Evolutionary conservation across 1,140 invertebrate genomes (phyloP), one percentile per base, ranked within the genome.

Genomic region (Agrypnia vestita): DNA sequence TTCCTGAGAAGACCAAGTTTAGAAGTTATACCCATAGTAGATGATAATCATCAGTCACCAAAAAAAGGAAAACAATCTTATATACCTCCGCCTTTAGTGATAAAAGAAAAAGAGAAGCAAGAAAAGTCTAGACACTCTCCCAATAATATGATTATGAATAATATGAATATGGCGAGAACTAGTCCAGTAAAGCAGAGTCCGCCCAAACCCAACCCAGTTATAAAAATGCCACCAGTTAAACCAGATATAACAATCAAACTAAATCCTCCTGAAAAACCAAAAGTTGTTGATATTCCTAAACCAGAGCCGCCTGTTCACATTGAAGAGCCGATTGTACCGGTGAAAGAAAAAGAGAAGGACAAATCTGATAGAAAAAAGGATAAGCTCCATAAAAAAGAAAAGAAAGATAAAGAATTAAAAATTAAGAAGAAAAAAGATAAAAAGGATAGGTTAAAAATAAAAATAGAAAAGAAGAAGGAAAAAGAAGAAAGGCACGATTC

Each of bases 351-450:
- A 80, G 89, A 90, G 35, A 88, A 88, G 80, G 91, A 92, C 80
- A 91, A 87, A 78, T 84, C 81, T 46, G 92, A 92, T 80, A 91
- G 90, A 83, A 90, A 92, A 86, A 94, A 94, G 83, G 89, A 92
- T 47, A 94, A 94, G 84, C 91, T 94, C 71, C 91, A 92, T 84
- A 94, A 94, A 86, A 91, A 93, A 67, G 93, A 94, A 76, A 94
- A 93, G 83, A 93, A 93, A 84, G 91, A 93, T 46, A 94, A 94
- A 84, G 91, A 93, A 55, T 90, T 91, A 25, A 92, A 92, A 86
- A 88, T 93, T 4, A 95, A 94, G 84, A 94, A 94, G 85, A 95
- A 96, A 84, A 95, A 95, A 84, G 93, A 95, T 74, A 94, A 95
- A 83, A 95, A 95, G 80, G 92, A 92, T 53, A 93, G 93, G 85